Evolutionary conservation across 2,113 vertebrate species (phyloP).

Genomic region (Ciconia stormi): DNA sequence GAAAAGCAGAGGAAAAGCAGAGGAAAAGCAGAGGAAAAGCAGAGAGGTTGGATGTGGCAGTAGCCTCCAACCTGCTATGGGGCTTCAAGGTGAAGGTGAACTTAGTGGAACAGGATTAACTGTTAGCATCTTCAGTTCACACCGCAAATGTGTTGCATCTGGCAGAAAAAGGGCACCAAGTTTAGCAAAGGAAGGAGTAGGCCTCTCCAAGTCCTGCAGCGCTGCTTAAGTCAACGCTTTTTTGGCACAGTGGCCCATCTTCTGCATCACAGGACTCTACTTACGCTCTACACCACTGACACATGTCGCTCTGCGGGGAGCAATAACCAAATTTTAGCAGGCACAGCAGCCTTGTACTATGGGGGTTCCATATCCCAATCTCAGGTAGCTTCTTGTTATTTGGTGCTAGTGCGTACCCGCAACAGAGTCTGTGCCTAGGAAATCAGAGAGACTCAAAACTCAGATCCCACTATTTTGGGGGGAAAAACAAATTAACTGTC

Average conservation of each 20-base stretch:
- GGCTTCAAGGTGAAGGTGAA: neutral
- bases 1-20: too few relatives aligned
- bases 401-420: rapidly evolving
- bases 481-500: too few relatives aligned
- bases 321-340: neutral
- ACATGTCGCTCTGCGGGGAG: neutral
- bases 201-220: neutral
- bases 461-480: neutral
- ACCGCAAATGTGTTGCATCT: neutral
- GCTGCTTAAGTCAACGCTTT: neutral
- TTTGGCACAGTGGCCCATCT: neutral
- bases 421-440: neutral
- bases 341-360: neutral
- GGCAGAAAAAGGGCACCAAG: neutral
- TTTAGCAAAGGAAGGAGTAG: neutral
- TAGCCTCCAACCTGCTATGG: neutral
- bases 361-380: neutral
- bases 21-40: too few relatives aligned
- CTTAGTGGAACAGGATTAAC: neutral
- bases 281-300: neutral
- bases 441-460: neutral
- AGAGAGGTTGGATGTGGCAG: neutral
- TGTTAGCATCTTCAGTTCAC: neutral
- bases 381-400: neutral
- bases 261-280: neutral